Evolutionary conservation across 2,797 vertebrate genomes (phyloP), one percentile per base, ranked within the genome.

Genomic region (Enteromius trimaculatus): DNA sequence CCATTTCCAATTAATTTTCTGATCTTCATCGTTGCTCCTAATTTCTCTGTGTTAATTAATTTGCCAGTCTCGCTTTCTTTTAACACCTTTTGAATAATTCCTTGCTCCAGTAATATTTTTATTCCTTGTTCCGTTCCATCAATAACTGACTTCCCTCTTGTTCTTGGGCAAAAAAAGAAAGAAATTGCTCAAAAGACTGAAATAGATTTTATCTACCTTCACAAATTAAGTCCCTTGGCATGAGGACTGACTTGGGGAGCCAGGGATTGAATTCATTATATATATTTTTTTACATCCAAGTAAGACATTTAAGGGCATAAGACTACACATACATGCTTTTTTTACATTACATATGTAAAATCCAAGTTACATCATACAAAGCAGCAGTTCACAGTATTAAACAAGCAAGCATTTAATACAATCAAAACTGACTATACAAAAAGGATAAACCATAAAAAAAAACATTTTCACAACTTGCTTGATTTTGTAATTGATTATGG

Each of bases 201-300:
- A 83, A 83, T 78, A 83, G 75, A 83, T 83, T 78, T 78, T 83
- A 83, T 83, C 81, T 70, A 70, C 53, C 65, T 78, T 29, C 74
- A 62, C 81, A 83, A 83, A 83, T 83, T 34, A 62, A 83, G 81
- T 83, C 81, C 81, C 81, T 78, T 49, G 81, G 75, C 65, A 83
- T 37, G 29, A 70, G 65, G 81, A 83, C 74, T 69, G 76, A 78
- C 51, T 71, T 62, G 51, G 23, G n/a, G 66, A 78, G 65, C 49
- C 13, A 62, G 53, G 65, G 19, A 44, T 77, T 66, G 72, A 82
- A 83, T 83, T 77, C 21, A 83, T 83, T 51, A 70, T 0, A 6
- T 42, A 55, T 44, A 68, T 51, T 72, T 34, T 68, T 69, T 69
- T 49, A 23, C 13, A 70, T 77, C 51, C 74, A 49, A 60, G 74